phyloP scores from a whole-genome alignment of 2,113 vertebrate genomes.

The Halcyon senegalensis region DNA sequence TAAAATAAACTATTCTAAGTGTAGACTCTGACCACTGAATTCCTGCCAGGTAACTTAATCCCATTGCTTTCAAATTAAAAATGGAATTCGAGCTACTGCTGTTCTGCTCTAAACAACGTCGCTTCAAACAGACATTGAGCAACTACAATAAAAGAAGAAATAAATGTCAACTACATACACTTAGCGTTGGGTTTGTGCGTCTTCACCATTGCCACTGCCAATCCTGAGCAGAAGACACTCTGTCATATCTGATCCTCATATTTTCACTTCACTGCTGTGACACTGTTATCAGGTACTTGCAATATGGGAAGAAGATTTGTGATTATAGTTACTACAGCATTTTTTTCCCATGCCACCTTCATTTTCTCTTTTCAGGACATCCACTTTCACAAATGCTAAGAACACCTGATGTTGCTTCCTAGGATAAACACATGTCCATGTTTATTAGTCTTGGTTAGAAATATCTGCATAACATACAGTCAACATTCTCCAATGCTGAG shows the following conservation, averaged over 20 bases:
- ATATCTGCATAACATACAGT: background rate
- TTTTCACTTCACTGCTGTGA: background rate
- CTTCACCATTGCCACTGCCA: background rate
- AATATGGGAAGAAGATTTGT: background rate
- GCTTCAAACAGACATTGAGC: background rate
- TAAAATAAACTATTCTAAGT: background rate
- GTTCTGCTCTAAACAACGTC: background rate
- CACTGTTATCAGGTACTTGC: background rate
- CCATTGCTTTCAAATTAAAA: constrained; percentile 3
- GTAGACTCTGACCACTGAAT: background rate
- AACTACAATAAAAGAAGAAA: background rate
- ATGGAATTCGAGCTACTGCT: background rate
- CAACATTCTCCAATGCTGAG: background rate
- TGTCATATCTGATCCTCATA: background rate
- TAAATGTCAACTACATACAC: background rate
- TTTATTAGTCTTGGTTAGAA: background rate
- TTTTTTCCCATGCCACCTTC: background rate
- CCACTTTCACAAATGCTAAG: background rate
- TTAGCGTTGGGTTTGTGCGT: background rate
- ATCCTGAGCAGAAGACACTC: background rate
- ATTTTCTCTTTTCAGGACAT: background rate
- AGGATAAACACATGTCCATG: background rate
- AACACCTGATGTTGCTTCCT: background rate
- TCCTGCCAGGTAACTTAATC: constrained; percentile 23
- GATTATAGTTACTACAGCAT: background rate